Base-by-base conservation (phyloP, 2,888 invertebrate genomes). In the Hanleya hanleyi region DNA sequence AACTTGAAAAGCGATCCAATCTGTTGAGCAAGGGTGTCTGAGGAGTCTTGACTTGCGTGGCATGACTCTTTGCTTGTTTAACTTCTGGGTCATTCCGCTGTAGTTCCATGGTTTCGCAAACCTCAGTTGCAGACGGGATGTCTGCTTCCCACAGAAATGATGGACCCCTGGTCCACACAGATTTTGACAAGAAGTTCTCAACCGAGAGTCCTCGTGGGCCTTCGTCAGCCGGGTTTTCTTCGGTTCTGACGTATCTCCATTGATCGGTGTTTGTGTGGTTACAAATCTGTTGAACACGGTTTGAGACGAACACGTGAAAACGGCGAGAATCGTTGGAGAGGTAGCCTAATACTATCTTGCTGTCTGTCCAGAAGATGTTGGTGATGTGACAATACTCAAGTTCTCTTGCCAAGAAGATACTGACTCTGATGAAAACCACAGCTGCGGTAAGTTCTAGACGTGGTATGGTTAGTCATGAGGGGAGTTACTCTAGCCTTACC, bases 341-440 rank as follows among this genome's bases (percentile, higher is more conserved):
- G 70, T 77, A 79, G 36, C 74, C 71, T 4, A 78, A 67, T 3
- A 77, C 77, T 18, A 75, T 66, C 29, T 41, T 70, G 22, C 69
- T 73, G 62, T 80, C 77, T 22, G 78, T 76, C 74, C 67, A 79
- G 50, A 71, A 79, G 12, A 32, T 38, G 1, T 75, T 32, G 37
- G 67, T 37, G 4, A 61, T 15, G 37, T 38, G 26, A 4, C 37
- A 22, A 33, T 66, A 65, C 15, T 77, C 67, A 12, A 77, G 38
- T 33, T 76, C 71, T 38, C 51, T 15, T 15, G 51, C 29, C 29
- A 78, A 67, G 12, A 77, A 22, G n/a, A 7, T 51, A 22, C 68
- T 62, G 1, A 74, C 22, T 38, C 49, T 73, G 35, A 75, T 68
- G 3, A 73, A 66, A 5, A 75, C 38, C 18, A 74, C n/a, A 5